Conservation (phyloP, 2,888 invertebrate genomes). For the Drosophila robusta region DNA sequence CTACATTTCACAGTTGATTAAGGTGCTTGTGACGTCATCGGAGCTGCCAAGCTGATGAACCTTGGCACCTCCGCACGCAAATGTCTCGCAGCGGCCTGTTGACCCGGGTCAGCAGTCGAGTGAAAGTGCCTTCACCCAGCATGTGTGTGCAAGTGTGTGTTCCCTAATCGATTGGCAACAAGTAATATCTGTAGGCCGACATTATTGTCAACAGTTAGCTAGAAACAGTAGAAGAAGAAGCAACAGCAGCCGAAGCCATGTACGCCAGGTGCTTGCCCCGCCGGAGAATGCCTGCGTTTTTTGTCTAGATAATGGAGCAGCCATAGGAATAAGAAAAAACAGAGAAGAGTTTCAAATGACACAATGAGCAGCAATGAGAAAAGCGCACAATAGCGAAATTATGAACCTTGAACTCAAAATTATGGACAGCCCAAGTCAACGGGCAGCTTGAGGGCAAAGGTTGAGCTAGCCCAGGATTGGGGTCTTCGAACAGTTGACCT, state of each 20-base stretch:
- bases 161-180: conserved; percentile 20
- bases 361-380: conserved; percentile 29
- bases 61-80: conserved; percentile 29
- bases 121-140: conserved; percentile 46
- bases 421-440: conserved; percentile 17
- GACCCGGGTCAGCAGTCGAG: conserved; percentile 40
- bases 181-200: conserved; percentile 39
- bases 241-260: conserved; percentile 39
- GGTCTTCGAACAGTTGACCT: background rate
- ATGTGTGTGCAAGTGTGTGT: conserved; percentile 10
- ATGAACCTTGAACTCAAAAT: conserved; percentile 54
- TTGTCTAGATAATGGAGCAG: conserved; percentile 48
- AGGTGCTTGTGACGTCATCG: conserved; percentile 58
- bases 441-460: conserved; percentile 48
- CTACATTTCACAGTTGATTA: conserved; percentile 62
- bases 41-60: conserved; percentile 20
- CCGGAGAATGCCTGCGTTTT: conserved; percentile 1
- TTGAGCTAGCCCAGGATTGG: conserved; percentile 12
- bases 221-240: background rate
- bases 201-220: conserved; percentile 43
- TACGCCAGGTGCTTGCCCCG: conserved; percentile 50
- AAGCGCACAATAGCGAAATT: conserved; percentile 32
- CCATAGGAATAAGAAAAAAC: background rate
- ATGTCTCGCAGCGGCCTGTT: conserved; percentile 29
- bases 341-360: conserved; percentile 52